Evolutionary conservation across 2,888 invertebrate species (phyloP), one percentile per base, ranked within the genome.

Genomic region (Dicranocentrus wangi): DNA sequence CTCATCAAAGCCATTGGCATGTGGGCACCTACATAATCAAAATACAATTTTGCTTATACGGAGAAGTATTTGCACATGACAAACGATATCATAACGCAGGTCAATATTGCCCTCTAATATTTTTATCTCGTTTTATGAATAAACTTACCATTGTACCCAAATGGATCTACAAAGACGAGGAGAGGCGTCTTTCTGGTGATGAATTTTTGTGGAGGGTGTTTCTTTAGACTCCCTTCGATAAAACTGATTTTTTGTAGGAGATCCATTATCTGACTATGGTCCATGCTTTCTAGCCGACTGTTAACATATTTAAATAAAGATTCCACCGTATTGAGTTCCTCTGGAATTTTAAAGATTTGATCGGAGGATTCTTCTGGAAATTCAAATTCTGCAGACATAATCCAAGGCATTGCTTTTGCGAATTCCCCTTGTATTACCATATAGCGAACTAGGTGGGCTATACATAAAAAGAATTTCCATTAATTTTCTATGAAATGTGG

Each of bases 81-180:
- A n/a, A n/a, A n/a, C n/a, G n/a, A n/a, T n/a, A n/a, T 39, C 8
- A 8, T 13, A 39, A 39, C 39, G 39, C 7, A 8, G 39, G 13
- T 39, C 39, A 39, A 39, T 8, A 13, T 8, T 8, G 8, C 39
- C 7, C 39, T 39, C 39, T 39, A 13, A 39, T 39, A 8, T 39
- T 8, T 8, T 8, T 39, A 39, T 7, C 39, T 39, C n/a, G 13
- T 39, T 8, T 39, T 8, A 39, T 39, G 39, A 7, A 39, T 39
- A 19, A n/a, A n/a, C 19, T 43, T 23, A 66, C 66, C 66, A 15
- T 25, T 66, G 21, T 66, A 66, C 10, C 47, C 66, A 43, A 66
- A 66, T 27, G 66, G 66, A 43, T 66, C 66, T 5, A n/a, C 66
- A n/a, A 43, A 66, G 13, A 66, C 66, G 5, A 66, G n/a, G 1